These are phyloP conservation scores for Drosophila kikkawai DNA, from an alignment of 1,140 invertebrate species.

Conservation along the genomic window DNA sequence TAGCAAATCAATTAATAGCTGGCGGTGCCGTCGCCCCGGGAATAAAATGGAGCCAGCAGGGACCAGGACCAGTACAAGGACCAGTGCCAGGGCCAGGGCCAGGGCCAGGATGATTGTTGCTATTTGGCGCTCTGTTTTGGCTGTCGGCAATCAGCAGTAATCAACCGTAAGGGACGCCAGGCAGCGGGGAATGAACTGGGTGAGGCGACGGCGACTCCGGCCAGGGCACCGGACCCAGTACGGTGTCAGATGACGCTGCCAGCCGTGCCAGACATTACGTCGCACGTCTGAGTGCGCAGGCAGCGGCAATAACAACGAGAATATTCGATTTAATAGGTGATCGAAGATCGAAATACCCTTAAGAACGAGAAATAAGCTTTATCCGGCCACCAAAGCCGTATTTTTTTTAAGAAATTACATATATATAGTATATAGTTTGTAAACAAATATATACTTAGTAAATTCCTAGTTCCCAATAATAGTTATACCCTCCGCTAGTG, in stretches of 20 bases:
- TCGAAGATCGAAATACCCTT: constrained; percentile 19
- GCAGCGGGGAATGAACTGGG: constrained; percentile 3
- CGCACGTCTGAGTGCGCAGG: constrained; percentile 73
- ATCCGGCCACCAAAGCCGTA: accelerated
- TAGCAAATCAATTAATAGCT: constrained; percentile 79
- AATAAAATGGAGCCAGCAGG: constrained; percentile 6
- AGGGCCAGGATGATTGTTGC: constrained; percentile 62
- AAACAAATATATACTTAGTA: neutral
- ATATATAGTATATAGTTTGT: too few species aligned
- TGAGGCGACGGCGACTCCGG: constrained; percentile 5
- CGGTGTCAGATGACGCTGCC: constrained; percentile 48
- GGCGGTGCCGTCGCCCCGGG: constrained; percentile 4
- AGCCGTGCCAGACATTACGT: constrained; percentile 73
- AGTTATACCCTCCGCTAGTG: constrained; percentile 8
- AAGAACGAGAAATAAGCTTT: neutral
- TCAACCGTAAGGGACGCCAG: constrained; percentile 58
- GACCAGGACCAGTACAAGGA: neutral
- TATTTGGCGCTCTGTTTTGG: constrained; percentile 74
- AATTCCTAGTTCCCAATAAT: neutral
- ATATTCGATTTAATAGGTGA: neutral
- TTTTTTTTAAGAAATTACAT: neutral
- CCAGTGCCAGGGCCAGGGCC: neutral
- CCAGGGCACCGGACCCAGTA: constrained; percentile 22
- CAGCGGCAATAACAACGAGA: constrained; percentile 15
- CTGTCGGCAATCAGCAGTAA: constrained; percentile 79